Conservation (phyloP, 2,888 invertebrate genomes). For the Graphium colonna region DNA sequence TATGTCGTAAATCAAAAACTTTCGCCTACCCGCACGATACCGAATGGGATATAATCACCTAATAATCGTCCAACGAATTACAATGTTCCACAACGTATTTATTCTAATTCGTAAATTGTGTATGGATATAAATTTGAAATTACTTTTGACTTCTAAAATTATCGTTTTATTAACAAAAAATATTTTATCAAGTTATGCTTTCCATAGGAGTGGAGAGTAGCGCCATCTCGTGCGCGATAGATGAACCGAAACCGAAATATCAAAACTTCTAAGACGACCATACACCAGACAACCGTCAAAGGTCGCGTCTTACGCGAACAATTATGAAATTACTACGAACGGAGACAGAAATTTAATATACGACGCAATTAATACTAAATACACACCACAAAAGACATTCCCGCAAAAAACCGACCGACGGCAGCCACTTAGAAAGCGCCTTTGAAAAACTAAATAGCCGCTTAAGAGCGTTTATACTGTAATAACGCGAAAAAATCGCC, state of each 20-base stretch:
- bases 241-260: conserved; percentile 14
- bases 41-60: conserved; percentile 61
- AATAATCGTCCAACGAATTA: conserved; percentile 49
- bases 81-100: background rate
- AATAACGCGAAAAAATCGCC: conserved; percentile 60
- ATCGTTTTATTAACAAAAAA: too few relatives aligned
- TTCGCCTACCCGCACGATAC: conserved; percentile 57
- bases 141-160: too few relatives aligned
- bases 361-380: conserved; percentile 63
- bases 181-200: too few relatives aligned
- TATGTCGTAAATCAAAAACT: conserved; percentile 74
- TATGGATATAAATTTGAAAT: too few relatives aligned
- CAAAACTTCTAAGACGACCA: conserved; percentile 8
- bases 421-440: conserved; percentile 70
- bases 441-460: conserved; percentile 76
- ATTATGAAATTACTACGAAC: conserved; percentile 61
- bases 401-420: conserved; percentile 52
- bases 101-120: too few relatives aligned
- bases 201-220: conserved; percentile 25
- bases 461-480: conserved; percentile 72
- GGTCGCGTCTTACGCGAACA: conserved; percentile 39
- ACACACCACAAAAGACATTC: conserved; percentile 62
- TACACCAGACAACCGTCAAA: conserved; percentile 22
- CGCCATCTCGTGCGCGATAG: conserved; percentile 36
- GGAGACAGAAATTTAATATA: conserved; percentile 60